phyloP scores from a whole-genome alignment of 2,113 vertebrate genomes.

The Accipiter cooperii region DNA sequence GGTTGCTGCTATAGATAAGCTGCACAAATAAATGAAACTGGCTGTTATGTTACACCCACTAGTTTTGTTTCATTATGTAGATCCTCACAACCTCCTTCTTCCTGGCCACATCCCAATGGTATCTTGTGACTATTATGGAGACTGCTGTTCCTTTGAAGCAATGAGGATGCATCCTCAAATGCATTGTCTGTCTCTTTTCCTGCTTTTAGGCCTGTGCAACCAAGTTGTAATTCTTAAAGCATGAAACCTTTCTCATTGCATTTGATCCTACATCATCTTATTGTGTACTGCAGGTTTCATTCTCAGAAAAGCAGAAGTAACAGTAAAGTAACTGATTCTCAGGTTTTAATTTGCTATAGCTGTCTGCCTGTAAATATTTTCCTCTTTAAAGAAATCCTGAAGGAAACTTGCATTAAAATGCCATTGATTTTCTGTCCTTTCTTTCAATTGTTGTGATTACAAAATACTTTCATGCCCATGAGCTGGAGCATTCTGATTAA shows the following conservation, averaged over 20 bases:
- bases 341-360: background rate
- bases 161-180: background rate
- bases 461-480: background rate
- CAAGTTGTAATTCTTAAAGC: background rate
- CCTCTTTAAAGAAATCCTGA: background rate
- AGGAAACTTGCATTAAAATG: background rate
- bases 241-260: background rate
- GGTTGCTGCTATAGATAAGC: background rate
- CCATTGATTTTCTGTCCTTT: background rate
- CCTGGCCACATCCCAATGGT: accelerated
- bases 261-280: background rate
- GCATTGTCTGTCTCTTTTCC: background rate
- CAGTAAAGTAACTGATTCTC: background rate
- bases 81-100: background rate
- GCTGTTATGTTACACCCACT: background rate
- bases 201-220: background rate
- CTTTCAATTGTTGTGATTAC: background rate
- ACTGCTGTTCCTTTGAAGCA: background rate
- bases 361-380: background rate
- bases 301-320: background rate
- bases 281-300: background rate
- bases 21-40: background rate
- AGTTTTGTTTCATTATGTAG: background rate
- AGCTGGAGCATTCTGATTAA: background rate
- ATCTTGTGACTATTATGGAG: background rate